Percentiles rank a stretch among this genome's conserved stretches.
phyloP scores from a whole-genome alignment of 2,888 invertebrate genomes.

The Callyntrura sp. region DNA sequence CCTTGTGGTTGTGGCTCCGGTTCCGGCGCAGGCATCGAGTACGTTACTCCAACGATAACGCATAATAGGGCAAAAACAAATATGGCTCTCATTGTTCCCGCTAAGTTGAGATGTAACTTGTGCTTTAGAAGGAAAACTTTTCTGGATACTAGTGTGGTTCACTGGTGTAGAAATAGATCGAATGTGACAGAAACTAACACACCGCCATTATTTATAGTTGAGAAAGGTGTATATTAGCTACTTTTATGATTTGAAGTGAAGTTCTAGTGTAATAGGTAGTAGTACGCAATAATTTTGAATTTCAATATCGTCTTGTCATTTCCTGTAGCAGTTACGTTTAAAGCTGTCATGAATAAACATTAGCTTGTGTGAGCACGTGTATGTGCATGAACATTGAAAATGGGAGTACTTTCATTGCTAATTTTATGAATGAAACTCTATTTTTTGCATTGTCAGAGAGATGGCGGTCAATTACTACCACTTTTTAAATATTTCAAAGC shows the following conservation, averaged over 20 bases:
- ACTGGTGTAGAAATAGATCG: background rate
- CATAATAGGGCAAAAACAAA: conserved; percentile 38
- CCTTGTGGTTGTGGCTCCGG: conserved; percentile 53
- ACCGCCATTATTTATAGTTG: background rate
- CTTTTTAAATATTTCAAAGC: too few species aligned
- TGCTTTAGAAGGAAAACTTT: too few species aligned
- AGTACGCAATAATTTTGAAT: too few species aligned
- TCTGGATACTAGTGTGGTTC: too few species aligned
- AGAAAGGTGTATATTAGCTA: background rate
- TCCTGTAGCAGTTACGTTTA: background rate
- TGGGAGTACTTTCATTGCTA: too few species aligned
- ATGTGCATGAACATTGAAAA: too few species aligned
- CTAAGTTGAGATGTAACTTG: background rate
- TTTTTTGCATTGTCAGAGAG: too few species aligned
- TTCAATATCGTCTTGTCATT: background rate
- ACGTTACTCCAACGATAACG: conserved; percentile 46
- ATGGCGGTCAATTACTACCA: too few species aligned
- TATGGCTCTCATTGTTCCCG: conserved; percentile 49
- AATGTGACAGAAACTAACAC: background rate
- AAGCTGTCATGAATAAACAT: background rate
- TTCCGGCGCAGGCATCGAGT: conserved; percentile 42
- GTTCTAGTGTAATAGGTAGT: too few species aligned
- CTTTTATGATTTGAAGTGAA: too few species aligned
- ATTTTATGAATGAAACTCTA: too few species aligned
- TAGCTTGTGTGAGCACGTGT: background rate